Conservation (phyloP, 2,888 invertebrate species). For the Petrophora chlorosata region DNA sequence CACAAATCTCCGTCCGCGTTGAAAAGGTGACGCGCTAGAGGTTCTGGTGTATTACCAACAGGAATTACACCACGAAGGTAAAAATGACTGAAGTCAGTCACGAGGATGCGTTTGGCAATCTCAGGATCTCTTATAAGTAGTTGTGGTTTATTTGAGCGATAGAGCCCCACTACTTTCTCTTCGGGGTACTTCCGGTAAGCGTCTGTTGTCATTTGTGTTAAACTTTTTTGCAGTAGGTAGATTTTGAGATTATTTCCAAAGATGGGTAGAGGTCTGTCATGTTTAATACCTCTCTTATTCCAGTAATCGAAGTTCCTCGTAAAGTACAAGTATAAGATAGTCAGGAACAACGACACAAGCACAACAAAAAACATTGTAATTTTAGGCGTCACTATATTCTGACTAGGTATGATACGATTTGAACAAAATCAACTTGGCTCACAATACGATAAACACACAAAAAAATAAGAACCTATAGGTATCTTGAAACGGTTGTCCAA, state of each 20-base stretch:
- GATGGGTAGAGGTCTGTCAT: constrained; percentile 47
- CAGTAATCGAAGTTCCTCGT: constrained; percentile 53
- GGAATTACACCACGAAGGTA: constrained; percentile 51
- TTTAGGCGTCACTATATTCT: background rate
- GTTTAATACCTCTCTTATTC: constrained; percentile 48
- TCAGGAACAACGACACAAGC: background rate
- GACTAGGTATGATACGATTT: background rate
- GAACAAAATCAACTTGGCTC: too few relatives aligned
- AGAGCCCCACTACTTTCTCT: constrained; percentile 54
- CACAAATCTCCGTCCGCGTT: constrained; percentile 61
- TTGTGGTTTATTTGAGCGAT: constrained; percentile 42
- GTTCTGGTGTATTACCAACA: constrained; percentile 45
- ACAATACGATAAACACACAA: too few relatives aligned
- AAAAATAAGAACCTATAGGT: too few relatives aligned
- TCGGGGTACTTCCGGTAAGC: constrained; percentile 52
- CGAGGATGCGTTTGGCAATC: constrained; percentile 49
- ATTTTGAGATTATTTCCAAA: constrained; percentile 45
- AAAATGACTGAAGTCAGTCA: constrained; percentile 52
- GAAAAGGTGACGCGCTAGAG: constrained; percentile 54
- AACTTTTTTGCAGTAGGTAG: constrained; percentile 43
- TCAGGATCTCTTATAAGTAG: constrained; percentile 57
- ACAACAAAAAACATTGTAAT: background rate
- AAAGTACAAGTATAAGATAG: constrained; percentile 43
- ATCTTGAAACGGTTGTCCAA: too few relatives aligned
- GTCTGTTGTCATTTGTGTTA: constrained; percentile 45